Conservation (phyloP, 2,888 invertebrate species). For the Napeogenes inachia region DNA sequence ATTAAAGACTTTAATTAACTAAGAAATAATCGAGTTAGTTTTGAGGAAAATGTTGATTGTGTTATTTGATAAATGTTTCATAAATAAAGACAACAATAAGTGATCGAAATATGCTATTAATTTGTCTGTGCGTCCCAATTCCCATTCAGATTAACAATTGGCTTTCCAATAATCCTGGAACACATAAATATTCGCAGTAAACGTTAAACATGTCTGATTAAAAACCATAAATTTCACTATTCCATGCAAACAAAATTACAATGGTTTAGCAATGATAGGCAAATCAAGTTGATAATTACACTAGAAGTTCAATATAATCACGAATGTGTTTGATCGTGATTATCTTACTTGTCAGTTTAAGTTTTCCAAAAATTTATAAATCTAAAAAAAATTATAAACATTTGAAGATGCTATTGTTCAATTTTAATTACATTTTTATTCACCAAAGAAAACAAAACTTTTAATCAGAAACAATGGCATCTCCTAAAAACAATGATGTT, state of each 20-base stretch:
- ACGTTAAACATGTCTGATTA: slow-evolving; percentile 23
- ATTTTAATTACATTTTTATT: too few relatives aligned
- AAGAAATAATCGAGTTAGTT: too few relatives aligned
- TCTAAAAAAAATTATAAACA: too few relatives aligned
- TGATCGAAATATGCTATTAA: slow-evolving; percentile 13
- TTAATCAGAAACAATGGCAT: not conserved
- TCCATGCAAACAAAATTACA: slow-evolving; percentile 12
- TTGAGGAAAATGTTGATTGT: too few relatives aligned
- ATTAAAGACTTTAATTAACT: too few relatives aligned
- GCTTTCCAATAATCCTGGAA: slow-evolving; percentile 16
- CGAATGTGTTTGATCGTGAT: too few relatives aligned
- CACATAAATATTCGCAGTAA: slow-evolving; percentile 18
- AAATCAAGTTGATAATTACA: slow-evolving; percentile 1
- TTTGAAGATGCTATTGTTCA: too few relatives aligned
- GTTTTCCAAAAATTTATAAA: too few relatives aligned
- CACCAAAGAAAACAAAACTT: not conserved
- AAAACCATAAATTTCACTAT: slow-evolving; percentile 21
- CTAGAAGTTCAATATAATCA: not conserved
- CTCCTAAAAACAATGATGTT: slow-evolving; percentile 47
- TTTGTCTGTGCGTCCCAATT: slow-evolving; percentile 14
- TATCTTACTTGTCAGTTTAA: too few relatives aligned
- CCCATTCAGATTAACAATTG: slow-evolving; percentile 19
- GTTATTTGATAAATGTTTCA: not conserved
- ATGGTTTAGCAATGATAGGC: not conserved
- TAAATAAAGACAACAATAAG: slow-evolving; percentile 12